phyloP scores from a whole-genome alignment of 1,140 invertebrate genomes.

The Neelides sp. region DNA sequence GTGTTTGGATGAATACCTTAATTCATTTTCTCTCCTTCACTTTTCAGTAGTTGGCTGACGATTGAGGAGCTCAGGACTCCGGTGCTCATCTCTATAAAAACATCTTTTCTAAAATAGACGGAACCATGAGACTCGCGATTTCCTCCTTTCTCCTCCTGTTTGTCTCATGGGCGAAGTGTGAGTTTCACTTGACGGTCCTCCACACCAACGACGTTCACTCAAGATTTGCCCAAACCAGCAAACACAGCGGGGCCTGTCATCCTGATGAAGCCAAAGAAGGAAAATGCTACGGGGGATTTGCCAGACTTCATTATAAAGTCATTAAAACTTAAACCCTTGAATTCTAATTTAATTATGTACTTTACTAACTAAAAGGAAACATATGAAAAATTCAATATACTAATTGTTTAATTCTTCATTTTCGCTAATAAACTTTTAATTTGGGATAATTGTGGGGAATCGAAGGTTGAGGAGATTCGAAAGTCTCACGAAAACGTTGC shows the following conservation, averaged over 20 bases:
- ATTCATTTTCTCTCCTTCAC: no score
- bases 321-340: not conserved
- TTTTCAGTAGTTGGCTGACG: no score
- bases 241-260: slow-evolving; percentile 37
- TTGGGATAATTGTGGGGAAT: no score
- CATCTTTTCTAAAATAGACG: no score
- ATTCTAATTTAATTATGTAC: not conserved
- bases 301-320: slow-evolving; percentile 35
- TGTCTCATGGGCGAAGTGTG: no score
- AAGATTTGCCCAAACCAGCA: slow-evolving; percentile 39
- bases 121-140: no score
- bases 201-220: slow-evolving; percentile 45
- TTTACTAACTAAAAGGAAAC: not conserved
- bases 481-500: slow-evolving; percentile 35
- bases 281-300: slow-evolving; percentile 41
- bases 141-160: no score
- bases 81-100: no score
- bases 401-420: not conserved
- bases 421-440: not conserved
- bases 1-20: no score
- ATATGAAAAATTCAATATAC: not conserved
- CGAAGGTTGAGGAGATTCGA: slow-evolving; percentile 30
- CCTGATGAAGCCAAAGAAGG: slow-evolving; percentile 25
- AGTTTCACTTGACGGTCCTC: slow-evolving; percentile 39
- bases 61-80: no score